phyloP scores from a whole-genome alignment of 2,888 invertebrate species.

The Callyntrura guangdongensis region DNA sequence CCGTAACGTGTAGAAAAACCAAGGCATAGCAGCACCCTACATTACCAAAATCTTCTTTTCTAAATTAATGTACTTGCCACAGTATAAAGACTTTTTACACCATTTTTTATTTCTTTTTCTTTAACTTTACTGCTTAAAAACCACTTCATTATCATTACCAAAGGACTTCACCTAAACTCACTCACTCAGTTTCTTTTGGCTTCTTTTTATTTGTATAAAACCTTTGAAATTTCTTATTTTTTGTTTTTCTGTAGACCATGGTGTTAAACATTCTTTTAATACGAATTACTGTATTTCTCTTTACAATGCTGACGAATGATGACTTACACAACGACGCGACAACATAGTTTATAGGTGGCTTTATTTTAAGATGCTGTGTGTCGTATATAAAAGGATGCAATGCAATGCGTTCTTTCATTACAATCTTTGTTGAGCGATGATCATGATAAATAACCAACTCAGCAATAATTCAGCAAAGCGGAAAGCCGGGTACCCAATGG shows the following conservation, averaged over 20 bases:
- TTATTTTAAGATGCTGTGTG: constrained; percentile 33
- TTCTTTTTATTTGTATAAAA: constrained; percentile 18
- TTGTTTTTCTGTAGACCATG: not conserved
- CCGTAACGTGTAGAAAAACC: not conserved
- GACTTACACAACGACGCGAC: not conserved
- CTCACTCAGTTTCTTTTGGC: constrained; percentile 28
- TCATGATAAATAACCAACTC: constrained; percentile 61
- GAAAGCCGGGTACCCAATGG: constrained; percentile 7
- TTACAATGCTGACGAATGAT: constrained; percentile 3
- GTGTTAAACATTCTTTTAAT: constrained; percentile 2
- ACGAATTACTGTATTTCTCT: constrained; percentile 10
- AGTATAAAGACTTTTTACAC: constrained; percentile 30
- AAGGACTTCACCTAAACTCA: constrained; percentile 62
- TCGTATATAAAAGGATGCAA: constrained; percentile 20
- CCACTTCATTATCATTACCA: constrained; percentile 54
- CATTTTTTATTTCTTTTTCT: not conserved
- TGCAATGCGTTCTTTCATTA: constrained; percentile 11
- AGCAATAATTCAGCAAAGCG: constrained; percentile 9
- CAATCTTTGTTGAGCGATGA: constrained; percentile 43
- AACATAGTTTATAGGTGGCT: constrained; percentile 36
- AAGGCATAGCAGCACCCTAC: not conserved
- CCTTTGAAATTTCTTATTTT: constrained; percentile 32
- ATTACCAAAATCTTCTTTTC: constrained; percentile 34
- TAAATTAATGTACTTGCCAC: constrained; percentile 45
- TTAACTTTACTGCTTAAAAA: constrained; percentile 36